Evolutionary conservation across 1,140 invertebrate genomes (phyloP).

Genomic region (Andrena cerasifolii): DNA sequence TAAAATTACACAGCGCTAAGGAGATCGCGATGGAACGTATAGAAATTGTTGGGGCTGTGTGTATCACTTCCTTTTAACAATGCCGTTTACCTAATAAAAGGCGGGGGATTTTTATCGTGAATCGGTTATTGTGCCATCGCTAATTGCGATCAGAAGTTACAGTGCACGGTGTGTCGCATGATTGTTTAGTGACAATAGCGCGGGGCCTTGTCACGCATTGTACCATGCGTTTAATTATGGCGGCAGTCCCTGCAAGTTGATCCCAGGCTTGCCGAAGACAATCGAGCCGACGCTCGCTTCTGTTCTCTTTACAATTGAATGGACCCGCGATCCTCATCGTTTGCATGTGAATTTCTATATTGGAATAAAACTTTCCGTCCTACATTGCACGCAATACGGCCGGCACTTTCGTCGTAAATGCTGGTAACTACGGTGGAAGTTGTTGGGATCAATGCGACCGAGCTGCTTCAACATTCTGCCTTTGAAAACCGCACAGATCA

Average conservation of each 20-base stretch:
- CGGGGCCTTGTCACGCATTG: conserved; percentile 36
- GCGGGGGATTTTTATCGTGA: too few species aligned
- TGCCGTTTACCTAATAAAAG: too few species aligned
- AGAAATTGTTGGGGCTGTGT: too few species aligned
- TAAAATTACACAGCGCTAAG: too few species aligned
- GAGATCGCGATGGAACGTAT: too few species aligned
- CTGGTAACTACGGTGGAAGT: not conserved
- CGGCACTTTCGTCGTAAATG: not conserved
- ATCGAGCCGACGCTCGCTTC: conserved; percentile 26
- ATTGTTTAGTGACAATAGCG: conserved; percentile 14
- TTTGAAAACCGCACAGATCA: conserved; percentile 28
- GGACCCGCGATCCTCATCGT: conserved; percentile 16
- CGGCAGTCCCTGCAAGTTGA: conserved; percentile 8
- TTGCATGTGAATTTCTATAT: conserved; percentile 50
- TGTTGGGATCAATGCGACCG: conserved; percentile 12
- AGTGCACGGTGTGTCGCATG: conserved; percentile 11
- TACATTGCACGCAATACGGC: not conserved
- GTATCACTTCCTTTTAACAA: too few species aligned
- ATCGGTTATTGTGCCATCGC: too few species aligned
- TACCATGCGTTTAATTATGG: conserved; percentile 49
- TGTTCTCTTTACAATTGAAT: conserved; percentile 28
- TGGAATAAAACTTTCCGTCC: conserved; percentile 35
- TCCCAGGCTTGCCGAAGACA: conserved; percentile 42
- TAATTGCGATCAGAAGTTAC: too few species aligned
- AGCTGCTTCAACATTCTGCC: not conserved